These are phyloP conservation scores for Drosophila neonasuta DNA, from an alignment of 2,888 invertebrate species.

Conservation along the genomic window DNA sequence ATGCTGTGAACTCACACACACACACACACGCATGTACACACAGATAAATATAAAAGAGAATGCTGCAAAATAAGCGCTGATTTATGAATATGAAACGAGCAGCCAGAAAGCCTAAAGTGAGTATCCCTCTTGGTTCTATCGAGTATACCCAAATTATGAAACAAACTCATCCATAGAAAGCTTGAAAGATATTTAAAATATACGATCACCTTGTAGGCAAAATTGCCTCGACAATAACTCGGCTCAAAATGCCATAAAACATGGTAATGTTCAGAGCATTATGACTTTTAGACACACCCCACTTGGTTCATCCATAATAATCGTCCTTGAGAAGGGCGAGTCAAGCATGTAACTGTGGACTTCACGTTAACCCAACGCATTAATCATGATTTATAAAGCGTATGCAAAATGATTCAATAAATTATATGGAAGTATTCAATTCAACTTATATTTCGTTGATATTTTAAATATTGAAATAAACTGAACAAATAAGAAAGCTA, in stretches of 20 bases:
- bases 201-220: slow-evolving; percentile 10
- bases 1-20: slow-evolving; percentile 8
- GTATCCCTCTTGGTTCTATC: slow-evolving; percentile 35
- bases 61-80: slow-evolving; percentile 57
- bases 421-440: slow-evolving; percentile 19
- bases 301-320: slow-evolving; percentile 53
- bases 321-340: slow-evolving; percentile 41
- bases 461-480: no score
- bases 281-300: slow-evolving; percentile 43
- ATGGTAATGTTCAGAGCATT: slow-evolving; percentile 13
- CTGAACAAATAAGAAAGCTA: no score
- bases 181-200: slow-evolving; percentile 19
- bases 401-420: slow-evolving; percentile 34
- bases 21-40: slow-evolving; percentile 13
- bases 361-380: slow-evolving; percentile 67
- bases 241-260: slow-evolving; percentile 10
- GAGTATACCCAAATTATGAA: slow-evolving; percentile 25
- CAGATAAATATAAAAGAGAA: slow-evolving; percentile 32
- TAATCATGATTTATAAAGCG: slow-evolving; percentile 65
- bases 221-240: neutral
- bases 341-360: slow-evolving; percentile 50
- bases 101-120: slow-evolving; percentile 26
- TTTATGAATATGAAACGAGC: slow-evolving; percentile 63
- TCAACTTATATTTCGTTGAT: neutral
- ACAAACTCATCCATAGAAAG: slow-evolving; percentile 38